phyloP scores from a whole-genome alignment of 2,888 invertebrate genomes.

The Cantharis nigra region DNA sequence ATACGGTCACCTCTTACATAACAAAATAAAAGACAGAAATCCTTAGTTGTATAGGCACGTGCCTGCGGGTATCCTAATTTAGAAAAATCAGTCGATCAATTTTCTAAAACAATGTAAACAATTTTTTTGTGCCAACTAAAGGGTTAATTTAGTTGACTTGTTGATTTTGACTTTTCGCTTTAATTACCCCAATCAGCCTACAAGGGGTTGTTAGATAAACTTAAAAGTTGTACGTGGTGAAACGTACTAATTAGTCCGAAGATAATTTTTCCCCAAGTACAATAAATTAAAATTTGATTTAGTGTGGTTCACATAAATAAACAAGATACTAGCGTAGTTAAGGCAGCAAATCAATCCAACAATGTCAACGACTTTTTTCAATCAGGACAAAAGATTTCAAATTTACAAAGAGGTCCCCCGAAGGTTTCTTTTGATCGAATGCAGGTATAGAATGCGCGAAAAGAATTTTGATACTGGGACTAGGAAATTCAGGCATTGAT shows the following conservation, averaged over 20 bases:
- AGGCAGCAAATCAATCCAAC: constrained; percentile 25
- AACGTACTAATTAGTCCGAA: background rate
- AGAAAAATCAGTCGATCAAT: background rate
- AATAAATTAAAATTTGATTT: constrained; percentile 26
- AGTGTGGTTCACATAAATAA: constrained; percentile 16
- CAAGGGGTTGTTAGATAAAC: background rate
- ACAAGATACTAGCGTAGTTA: constrained; percentile 4
- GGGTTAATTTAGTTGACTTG: background rate
- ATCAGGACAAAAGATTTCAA: constrained; percentile 11
- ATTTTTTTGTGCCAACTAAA: background rate
- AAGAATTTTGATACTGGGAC: background rate
- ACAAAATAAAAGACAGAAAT: constrained; percentile 10
- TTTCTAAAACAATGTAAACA: background rate
- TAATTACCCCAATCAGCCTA: background rate
- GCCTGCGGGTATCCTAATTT: constrained; percentile 2
- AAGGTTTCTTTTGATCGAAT: constrained; percentile 4
- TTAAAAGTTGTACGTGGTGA: background rate
- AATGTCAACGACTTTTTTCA: constrained; percentile 28
- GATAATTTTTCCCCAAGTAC: background rate
- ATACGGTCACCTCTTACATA: constrained; percentile 11
- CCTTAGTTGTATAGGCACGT: constrained; percentile 19
- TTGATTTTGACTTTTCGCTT: background rate
- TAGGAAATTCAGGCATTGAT: background rate
- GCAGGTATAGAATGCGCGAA: background rate
- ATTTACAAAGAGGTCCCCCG: constrained; percentile 18